Conservation (phyloP, 2,113 vertebrate genomes). For the Neofelis nebulosa region DNA sequence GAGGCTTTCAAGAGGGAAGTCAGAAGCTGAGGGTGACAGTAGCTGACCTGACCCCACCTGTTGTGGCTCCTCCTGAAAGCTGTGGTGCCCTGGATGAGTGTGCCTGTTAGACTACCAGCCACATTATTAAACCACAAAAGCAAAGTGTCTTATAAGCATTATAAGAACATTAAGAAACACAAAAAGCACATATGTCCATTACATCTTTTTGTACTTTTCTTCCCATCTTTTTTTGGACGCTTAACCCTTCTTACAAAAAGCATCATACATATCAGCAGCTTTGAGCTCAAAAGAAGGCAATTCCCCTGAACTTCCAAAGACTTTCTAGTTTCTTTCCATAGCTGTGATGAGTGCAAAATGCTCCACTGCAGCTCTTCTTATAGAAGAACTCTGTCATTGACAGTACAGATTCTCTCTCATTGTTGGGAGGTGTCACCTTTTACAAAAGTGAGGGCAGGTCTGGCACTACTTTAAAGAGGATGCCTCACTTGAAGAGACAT, state of each 20-base stretch:
- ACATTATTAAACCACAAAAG: constrained; percentile 1
- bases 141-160: background rate
- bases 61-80: background rate
- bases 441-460: background rate
- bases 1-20: background rate
- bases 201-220: background rate
- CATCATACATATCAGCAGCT: background rate
- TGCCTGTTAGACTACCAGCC: background rate
- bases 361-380: background rate
- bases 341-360: background rate
- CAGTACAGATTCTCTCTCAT: background rate
- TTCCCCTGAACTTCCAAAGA: constrained; percentile 35
- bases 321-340: constrained; percentile 16
- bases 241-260: background rate
- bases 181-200: constrained; percentile 23
- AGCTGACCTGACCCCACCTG: background rate
- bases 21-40: background rate
- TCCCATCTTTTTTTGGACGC: background rate
- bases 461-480: background rate
- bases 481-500: background rate
- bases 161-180: constrained; percentile 52
- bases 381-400: background rate
- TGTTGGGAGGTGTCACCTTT: background rate
- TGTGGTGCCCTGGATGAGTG: background rate
- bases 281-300: constrained; percentile 5